phyloP scores from a whole-genome alignment of 2,888 invertebrate genomes.

The Ennomos fuscantarius region DNA sequence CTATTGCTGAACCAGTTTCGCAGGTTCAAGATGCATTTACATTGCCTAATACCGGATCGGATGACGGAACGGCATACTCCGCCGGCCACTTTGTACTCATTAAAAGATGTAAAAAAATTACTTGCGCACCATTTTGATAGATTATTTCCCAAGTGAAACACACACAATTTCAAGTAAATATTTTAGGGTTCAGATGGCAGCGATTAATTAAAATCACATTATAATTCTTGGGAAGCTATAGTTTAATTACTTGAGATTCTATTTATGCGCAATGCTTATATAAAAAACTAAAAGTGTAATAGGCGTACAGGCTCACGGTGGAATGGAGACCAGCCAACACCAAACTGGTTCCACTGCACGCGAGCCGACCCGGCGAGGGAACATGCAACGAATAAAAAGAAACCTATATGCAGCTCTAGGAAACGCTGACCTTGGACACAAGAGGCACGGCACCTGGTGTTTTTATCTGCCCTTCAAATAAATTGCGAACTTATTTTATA shows the following conservation, averaged over 20 bases:
- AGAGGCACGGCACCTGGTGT: constrained; percentile 81
- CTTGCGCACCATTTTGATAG: constrained; percentile 11
- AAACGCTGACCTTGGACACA: constrained; percentile 82
- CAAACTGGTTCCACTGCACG: constrained; percentile 82
- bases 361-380: constrained; percentile 75
- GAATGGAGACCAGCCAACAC: constrained; percentile 66
- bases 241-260: constrained; percentile 55
- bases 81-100: not conserved
- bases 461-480: constrained; percentile 80
- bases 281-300: constrained; percentile 67
- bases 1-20: constrained; percentile 66
- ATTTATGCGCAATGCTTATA: constrained; percentile 56
- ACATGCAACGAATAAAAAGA: constrained; percentile 83
- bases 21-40: constrained; percentile 55
- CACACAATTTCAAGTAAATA: constrained; percentile 21
- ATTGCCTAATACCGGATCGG: constrained; percentile 38
- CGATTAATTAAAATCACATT: constrained; percentile 43
- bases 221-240: constrained; percentile 46
- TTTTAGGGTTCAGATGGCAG: constrained; percentile 29
- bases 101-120: not conserved
- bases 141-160: constrained; percentile 20
- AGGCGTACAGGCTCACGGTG: constrained; percentile 69
- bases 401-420: constrained; percentile 84
- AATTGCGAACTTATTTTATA: constrained; percentile 76
- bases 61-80: constrained; percentile 23